Base-by-base conservation (phyloP, 2,797 vertebrate genomes). In the Pipistrellus pipistrellus region DNA sequence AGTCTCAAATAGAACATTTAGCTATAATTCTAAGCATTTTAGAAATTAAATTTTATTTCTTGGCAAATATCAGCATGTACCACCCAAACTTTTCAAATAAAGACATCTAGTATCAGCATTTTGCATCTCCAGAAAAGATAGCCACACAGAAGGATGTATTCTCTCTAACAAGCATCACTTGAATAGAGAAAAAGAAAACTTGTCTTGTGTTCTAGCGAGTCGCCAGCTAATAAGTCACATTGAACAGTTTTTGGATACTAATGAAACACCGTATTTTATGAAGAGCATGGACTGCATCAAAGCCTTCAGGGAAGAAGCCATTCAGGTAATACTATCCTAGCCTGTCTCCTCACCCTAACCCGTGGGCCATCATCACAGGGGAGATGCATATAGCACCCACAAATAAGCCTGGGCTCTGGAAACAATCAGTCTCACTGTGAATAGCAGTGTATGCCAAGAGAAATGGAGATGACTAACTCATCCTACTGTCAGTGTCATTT, bases 191-290 rank as follows among this genome's bases (percentile, higher is more conserved):
- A 93, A 91, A 85, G 91, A 53, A 88, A 68, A 85, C 48, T 95
- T 97, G 25, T 95, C 6, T 96, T 98, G 73, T 94, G 62, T 97
- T 98, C 81, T 97, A 99, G 99, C 98, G 69, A 99, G 99, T 98
- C 98, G 98, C 97, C 99, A 99, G 95, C 98, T 99, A 97, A 99
- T 98, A 98, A 98, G 96, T 83, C 99, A 98, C 95, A 99, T 99
- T 69, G 98, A 99, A 95, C 99, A 99, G 98, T 99, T 99, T 98
- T 98, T 99, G 98, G 98, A 99, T 98, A 99, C 98, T 96, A 99
- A 99, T 91, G 98, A 98, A 96, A 98, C 97, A 0, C 98, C 98
- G 1, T 99, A 99, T 98, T 99, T 99, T 98, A 99, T 99, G 98
- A 99, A 99, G 98, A 99, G 98, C 97, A 98, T 99, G 53, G 96